phyloP scores from a whole-genome alignment of 1,140 invertebrate species.

The Drosophila ananassae region DNA sequence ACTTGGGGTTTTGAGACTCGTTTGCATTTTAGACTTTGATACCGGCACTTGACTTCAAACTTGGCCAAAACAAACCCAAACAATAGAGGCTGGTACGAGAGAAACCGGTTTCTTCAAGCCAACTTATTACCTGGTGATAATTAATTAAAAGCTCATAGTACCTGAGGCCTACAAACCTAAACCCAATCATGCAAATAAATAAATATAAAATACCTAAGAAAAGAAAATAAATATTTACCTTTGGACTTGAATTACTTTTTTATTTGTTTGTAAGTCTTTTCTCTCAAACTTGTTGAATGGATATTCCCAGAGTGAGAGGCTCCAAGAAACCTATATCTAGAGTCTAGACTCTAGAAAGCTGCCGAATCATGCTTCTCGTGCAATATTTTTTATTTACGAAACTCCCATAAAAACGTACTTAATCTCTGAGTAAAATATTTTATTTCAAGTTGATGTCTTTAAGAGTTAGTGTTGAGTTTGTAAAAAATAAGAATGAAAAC shows the following conservation, averaged over 20 bases:
- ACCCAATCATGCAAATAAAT: not conserved
- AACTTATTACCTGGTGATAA: not conserved
- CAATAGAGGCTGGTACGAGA: constrained; percentile 1
- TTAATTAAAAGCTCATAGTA: constrained; percentile 2
- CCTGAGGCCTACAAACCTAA: not conserved
- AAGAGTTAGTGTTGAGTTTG: constrained; percentile 3
- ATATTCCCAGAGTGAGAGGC: not conserved
- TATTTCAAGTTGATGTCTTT: constrained; percentile 36
- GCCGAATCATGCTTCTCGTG: not conserved
- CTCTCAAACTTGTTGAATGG: not conserved
- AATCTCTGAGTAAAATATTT: constrained; percentile 1
- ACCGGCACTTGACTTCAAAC: constrained; percentile 31
- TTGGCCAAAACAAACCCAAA: constrained; percentile 13
- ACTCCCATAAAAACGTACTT: constrained; percentile 7
- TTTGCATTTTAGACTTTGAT: constrained; percentile 31
- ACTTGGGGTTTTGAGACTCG: constrained; percentile 27
- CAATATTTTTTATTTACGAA: constrained; percentile 9
- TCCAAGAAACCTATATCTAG: not conserved
- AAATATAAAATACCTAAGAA: not conserved
- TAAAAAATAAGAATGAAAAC: constrained; percentile 4
- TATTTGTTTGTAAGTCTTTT: not conserved
- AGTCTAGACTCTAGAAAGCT: not conserved
- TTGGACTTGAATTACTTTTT: not conserved
- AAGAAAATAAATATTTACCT: not conserved
- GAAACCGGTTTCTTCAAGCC: constrained; percentile 24